phyloP scores from a whole-genome alignment of 2,888 invertebrate genomes.

The Ophraella communa region DNA sequence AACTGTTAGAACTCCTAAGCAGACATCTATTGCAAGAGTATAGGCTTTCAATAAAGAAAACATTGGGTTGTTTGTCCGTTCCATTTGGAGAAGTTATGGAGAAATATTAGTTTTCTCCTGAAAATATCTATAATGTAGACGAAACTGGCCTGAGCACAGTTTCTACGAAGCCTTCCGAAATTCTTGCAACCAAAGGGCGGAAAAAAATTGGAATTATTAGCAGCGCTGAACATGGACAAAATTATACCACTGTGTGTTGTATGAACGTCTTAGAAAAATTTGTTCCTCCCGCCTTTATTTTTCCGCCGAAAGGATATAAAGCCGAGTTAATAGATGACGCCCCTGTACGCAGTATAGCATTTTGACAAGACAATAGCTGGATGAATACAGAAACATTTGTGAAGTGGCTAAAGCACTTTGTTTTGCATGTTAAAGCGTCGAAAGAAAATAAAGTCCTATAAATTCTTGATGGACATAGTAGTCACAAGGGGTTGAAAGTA shows the following conservation, averaged over 20 bases:
- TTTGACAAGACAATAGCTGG: conserved; percentile 49
- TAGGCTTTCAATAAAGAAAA: conserved; percentile 27
- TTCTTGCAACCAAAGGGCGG: conserved; percentile 51
- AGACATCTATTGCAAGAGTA: conserved; percentile 19
- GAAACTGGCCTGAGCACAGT: conserved; percentile 57
- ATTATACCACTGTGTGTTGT: conserved; percentile 52
- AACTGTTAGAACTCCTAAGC: not conserved
- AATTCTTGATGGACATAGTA: conserved; percentile 47
- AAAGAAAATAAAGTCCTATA: conserved; percentile 44
- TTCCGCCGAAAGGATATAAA: conserved; percentile 49
- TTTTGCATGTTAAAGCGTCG: conserved; percentile 1
- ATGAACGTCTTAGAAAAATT: conserved; percentile 50
- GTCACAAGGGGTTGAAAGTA: conserved; percentile 36
- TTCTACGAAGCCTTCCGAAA: conserved; percentile 51
- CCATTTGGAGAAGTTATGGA: conserved; percentile 19
- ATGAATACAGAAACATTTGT: conserved; percentile 47
- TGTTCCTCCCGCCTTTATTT: conserved; percentile 54
- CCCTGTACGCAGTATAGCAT: conserved; percentile 49
- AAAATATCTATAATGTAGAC: conserved; percentile 45
- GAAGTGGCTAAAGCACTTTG: conserved; percentile 35
- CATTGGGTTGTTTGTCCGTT: conserved; percentile 23
- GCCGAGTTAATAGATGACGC: conserved; percentile 50
- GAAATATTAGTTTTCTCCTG: conserved; percentile 25
- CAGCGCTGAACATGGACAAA: conserved; percentile 52
- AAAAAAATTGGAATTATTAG: conserved; percentile 54